Evolutionary conservation across 2,888 invertebrate species (phyloP).

Genomic region (Saturnia japonica): DNA sequence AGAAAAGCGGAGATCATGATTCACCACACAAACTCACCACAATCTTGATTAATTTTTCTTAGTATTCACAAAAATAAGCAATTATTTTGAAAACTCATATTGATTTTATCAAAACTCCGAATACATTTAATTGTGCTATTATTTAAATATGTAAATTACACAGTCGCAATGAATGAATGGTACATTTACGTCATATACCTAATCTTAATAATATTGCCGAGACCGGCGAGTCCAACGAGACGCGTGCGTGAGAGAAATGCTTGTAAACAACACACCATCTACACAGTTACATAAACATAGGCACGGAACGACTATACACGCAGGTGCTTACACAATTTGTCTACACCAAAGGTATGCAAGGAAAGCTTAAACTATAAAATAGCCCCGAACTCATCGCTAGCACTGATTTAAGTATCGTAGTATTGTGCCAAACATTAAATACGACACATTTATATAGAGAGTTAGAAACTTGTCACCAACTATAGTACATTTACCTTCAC

Average conservation of each 20-base stretch:
- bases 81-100: background rate
- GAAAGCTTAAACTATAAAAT: background rate
- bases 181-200: background rate
- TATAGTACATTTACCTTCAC: background rate
- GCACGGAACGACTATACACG: conserved; percentile 11
- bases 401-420: background rate
- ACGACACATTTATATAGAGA: background rate
- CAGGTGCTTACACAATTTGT: conserved; percentile 10
- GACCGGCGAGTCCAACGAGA: background rate
- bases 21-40: too few species aligned
- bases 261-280: conserved; percentile 11
- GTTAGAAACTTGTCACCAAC: background rate
- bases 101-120: background rate
- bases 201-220: conserved; percentile 5
- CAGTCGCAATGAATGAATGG: background rate
- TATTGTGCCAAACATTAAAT: background rate
- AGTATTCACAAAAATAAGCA: background rate
- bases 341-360: background rate
- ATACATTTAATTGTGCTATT: background rate
- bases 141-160: background rate
- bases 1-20: too few species aligned
- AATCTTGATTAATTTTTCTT: background rate
- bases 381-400: background rate
- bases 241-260: conserved; percentile 11
- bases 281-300: conserved; percentile 13